Base-by-base conservation (phyloP, 2,888 invertebrate genomes). In the Ectemnius lituratus region DNA sequence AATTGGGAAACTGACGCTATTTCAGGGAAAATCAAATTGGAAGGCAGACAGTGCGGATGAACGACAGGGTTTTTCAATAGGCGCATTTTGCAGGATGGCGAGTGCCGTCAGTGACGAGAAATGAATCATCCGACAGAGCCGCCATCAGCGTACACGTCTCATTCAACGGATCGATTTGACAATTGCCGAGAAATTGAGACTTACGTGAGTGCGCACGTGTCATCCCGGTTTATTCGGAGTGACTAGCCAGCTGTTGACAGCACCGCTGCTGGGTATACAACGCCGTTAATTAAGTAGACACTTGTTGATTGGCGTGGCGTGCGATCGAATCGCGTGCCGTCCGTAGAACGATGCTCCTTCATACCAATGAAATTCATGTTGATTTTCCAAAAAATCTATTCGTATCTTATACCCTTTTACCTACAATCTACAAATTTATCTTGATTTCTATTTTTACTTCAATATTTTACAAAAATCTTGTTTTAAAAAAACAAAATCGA, bases 241-340 rank as follows among this genome's bases (percentile, higher is more conserved):
- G 75, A 70, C 78, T 75, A 64, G 79, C 60, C 65, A 74, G 62
- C 68, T 60, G 78, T 70, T 80, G 82, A 80, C 80, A 71, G 65
- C 28, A 58, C 64, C 4, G 37, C 37, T 49, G 70, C 13, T 45
- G 68, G 72, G 78, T 72, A 73, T 79, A 77, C 77, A 77, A 73
- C 60, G 64, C 56, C 64, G 78, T 80, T 82, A 80, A 80, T 82
- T 82, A 82, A 80, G 78, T 79, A 69, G 82, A 83, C 82, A 82
- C 82, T 82, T 82, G 52, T 52, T 52, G 52, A 52, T 52, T 52
- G 62, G 4, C 14, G 56, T 49, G 60, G 14, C 65, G 47, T 47
- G 37, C 66, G 62, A 76, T 73, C 62, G 63, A 73, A 75, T 77
- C 72, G 66, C 72, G 61, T 58, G 57, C 18, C 79, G 79, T 78